Evolutionary conservation across 2,797 vertebrate species (phyloP).

Genomic region (Numenius phaeopus): DNA sequence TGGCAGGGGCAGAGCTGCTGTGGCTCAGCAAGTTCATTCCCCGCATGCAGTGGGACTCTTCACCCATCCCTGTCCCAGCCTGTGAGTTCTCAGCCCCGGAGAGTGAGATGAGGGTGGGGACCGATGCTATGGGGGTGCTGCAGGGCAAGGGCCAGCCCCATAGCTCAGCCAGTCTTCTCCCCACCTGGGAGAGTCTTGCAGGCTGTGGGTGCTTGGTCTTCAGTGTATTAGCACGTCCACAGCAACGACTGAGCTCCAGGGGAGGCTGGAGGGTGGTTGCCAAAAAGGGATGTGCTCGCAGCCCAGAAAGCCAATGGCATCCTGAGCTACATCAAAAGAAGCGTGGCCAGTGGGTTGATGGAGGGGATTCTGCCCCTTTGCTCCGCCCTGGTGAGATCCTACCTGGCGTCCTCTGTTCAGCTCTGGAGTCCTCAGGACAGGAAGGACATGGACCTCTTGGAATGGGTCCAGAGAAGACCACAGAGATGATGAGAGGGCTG

Average conservation of each 20-base stretch:
- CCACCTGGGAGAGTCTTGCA: rapidly evolving
- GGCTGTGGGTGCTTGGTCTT: neutral
- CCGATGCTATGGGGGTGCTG: neutral
- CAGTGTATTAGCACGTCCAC: rapidly evolving
- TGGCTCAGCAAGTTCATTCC: neutral
- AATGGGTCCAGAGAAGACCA: too few relatives aligned
- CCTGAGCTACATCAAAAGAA: neutral
- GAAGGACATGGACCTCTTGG: neutral
- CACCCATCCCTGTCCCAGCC: neutral
- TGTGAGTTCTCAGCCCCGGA: neutral
- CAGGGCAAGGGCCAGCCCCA: neutral
- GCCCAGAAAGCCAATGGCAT: neutral
- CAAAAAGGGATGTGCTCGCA: neutral
- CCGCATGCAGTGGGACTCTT: neutral
- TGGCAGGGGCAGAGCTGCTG: rapidly evolving
- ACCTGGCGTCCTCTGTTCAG: neutral
- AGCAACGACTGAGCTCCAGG: neutral
- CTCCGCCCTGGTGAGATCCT: neutral
- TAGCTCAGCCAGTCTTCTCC: neutral
- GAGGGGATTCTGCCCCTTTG: neutral
- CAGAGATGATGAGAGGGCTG: too few relatives aligned
- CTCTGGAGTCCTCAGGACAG: neutral
- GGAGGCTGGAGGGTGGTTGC: neutral
- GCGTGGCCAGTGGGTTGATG: too few relatives aligned
- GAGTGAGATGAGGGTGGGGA: neutral